phyloP scores from a whole-genome alignment of 2,113 vertebrate species.

The Piprites chloris region DNA sequence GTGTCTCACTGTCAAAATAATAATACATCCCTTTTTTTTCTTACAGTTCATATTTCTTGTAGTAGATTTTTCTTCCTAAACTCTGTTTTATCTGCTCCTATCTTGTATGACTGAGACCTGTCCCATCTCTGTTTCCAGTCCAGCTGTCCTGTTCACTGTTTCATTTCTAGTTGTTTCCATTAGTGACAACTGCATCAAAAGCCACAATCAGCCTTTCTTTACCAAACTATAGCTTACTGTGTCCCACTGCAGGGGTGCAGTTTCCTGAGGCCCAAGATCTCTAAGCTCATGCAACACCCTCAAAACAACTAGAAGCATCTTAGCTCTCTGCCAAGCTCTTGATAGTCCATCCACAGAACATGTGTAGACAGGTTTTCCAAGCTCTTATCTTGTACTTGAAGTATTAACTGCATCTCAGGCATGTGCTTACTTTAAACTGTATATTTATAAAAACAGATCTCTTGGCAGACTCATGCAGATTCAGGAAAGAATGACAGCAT shows the following conservation, averaged over 20 bases:
- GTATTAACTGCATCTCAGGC: background rate
- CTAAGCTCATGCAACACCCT: background rate
- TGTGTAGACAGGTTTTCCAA: background rate
- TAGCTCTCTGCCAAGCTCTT: background rate
- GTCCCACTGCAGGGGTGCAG: background rate
- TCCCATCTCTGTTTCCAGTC: background rate
- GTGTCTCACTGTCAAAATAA: background rate
- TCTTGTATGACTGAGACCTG: background rate
- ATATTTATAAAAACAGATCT: background rate
- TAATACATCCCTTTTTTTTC: background rate
- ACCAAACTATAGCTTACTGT: background rate
- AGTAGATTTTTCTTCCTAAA: background rate
- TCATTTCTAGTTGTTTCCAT: background rate
- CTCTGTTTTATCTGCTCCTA: background rate
- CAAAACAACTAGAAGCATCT: background rate
- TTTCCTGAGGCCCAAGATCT: background rate
- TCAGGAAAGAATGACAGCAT: background rate
- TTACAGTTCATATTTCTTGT: background rate
- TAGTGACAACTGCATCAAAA: background rate
- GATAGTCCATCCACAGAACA: background rate
- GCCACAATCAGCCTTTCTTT: background rate
- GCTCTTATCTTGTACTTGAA: background rate
- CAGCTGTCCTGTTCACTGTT: background rate
- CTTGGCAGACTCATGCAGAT: background rate
- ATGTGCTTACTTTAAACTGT: background rate